Base-by-base conservation (phyloP, 1,140 invertebrate species). In the Epicauta chinensis region DNA sequence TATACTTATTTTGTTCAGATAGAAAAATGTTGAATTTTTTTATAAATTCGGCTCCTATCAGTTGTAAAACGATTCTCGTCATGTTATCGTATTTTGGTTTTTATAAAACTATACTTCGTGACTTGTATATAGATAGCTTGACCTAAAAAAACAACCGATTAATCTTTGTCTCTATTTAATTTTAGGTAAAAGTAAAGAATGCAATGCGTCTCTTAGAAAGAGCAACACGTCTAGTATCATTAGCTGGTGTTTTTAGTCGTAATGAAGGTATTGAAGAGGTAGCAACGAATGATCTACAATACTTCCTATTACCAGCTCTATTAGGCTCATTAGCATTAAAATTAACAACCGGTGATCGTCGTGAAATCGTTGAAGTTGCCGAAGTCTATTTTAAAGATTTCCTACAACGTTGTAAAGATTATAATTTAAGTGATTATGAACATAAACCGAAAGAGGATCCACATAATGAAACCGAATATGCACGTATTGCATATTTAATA, bases 191-290 rank as follows among this genome's bases (percentile, higher is more conserved):
- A 56, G 75, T 92, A 0, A 85, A 79, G 67, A 77, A 75, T 56
- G 74, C 79, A 5, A 90, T 92, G 71, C 69, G 73, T 15, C 77
- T 81, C 23, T 81, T 93, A 48, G 90, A 93, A 73, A 76, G 87
- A 61, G 75, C 81, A 1, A 93, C 90, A 13, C 78, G 75, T 56
- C 68, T 91, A 41, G 89, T 93, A 0, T 92, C 88, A 4, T 53
- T 83, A 32, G 75, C 86, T 0, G 83, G 80, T 37, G 78, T 97
- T 69, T 97, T 96, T 63, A 94, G 91, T 69, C 68, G 70, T 16
- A 97, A 97, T 74, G 94, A 97, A 77, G 75, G 73, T 16, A 75
- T 92, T 34, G 89, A 93, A 44, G 94, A 97, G 75, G 67, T 97
- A 7, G 71, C 89, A 0, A 92, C 91, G 10, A 82, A 84, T 55